Percentiles rank a stretch among this genome's conserved stretches.
Evolutionary conservation across 2,888 invertebrate species (phyloP).

Genomic region (Lasioglossum vierecki): DNA sequence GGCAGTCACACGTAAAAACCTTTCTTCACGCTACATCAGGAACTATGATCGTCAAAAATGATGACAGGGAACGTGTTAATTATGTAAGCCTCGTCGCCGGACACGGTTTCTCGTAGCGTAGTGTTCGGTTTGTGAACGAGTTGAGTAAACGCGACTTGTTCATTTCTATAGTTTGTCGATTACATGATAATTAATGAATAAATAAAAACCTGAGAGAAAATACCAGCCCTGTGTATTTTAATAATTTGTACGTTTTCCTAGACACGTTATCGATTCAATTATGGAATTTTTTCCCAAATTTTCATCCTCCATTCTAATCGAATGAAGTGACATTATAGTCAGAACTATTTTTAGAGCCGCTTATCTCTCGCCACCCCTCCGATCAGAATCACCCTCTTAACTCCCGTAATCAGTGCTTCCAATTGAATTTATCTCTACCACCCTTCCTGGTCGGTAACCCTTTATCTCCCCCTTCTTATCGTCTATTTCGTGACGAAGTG

Average conservation of each 20-base stretch:
- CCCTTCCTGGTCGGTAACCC: conserved; percentile 5
- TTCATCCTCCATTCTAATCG: neutral
- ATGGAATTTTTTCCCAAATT: neutral
- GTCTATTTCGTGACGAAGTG: neutral
- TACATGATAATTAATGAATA: neutral
- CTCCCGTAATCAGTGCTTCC: neutral
- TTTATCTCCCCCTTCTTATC: neutral
- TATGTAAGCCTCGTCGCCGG: neutral
- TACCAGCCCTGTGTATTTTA: neutral
- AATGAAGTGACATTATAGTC: neutral
- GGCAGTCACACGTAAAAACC: neutral
- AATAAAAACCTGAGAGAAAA: neutral
- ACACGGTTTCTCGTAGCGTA: neutral
- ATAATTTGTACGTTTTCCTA: neutral
- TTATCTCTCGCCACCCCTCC: neutral
- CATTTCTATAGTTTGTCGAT: neutral
- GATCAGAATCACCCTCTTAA: conserved; percentile 1
- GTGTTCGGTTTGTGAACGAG: neutral
- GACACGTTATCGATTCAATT: neutral
- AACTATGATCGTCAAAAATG: neutral
- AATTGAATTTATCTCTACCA: neutral
- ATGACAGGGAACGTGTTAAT: neutral
- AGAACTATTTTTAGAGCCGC: neutral
- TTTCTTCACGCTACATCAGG: neutral
- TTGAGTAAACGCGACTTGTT: neutral